Base-by-base conservation (phyloP, 2,888 invertebrate genomes). In the Epinotia bilunana region DNA sequence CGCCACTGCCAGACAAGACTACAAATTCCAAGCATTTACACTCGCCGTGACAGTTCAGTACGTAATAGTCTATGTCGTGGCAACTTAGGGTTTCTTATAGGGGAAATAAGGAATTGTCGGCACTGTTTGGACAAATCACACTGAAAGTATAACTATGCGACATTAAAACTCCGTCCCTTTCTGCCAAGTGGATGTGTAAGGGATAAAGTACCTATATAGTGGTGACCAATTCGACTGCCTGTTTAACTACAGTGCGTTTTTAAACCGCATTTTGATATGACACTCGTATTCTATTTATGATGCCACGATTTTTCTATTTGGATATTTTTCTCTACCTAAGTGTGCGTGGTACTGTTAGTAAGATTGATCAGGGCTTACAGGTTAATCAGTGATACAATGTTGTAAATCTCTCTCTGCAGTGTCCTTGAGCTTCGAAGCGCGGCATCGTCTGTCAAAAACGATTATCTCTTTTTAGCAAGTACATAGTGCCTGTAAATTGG, bases 341-440 rank as follows among this genome's bases (percentile, higher is more conserved):
- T 79, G 74, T 82, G 79, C 77, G 77, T 73, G 7, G 7, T 77
- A 78, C 79, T 76, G 74, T 73, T 72, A 80, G 76, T 78, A 78
- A 20, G 65, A 79, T 75, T 79, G 63, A 79, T 73, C 68, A 81
- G 80, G 80, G 77, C 62, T 76, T 77, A 81, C 83, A 82, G 81
- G 82, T 84, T 83, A 86, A 82, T 73, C 80, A 77, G 75, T 60
- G 43, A 70, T 55, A 53, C 63, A 68, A 23, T 28, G 55, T n/a
- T 61, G 23, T 67, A 67, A 39, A 55, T 43, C 16, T 68, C 20
- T 46, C n/a, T 62, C 39, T 43, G 69, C 55, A 43, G 18, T 55
- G 43, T 18, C 28, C 18, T 43, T 53, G 63, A 43, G 49, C 43
- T 33, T 73, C 43, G 61, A 61, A 67, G 43, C 53, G 53, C 20